Conservation (phyloP, 2,113 vertebrate genomes). For the Microtus oregoni region DNA sequence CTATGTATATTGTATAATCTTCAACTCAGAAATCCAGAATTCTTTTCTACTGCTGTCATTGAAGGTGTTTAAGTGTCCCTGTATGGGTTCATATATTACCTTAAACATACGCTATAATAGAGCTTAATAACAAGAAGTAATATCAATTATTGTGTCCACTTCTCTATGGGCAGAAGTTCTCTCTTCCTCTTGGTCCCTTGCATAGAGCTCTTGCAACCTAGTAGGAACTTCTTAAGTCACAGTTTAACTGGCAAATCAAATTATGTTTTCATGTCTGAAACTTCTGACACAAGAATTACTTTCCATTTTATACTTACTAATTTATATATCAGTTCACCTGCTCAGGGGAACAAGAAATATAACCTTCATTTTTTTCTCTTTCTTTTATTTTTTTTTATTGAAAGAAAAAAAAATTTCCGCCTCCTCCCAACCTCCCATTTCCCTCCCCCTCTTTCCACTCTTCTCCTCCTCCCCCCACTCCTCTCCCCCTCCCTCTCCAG, state of each 20-base stretch:
- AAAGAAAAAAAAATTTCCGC: no score
- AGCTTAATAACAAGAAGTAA: not conserved
- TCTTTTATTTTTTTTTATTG: no score
- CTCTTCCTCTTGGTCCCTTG: not conserved
- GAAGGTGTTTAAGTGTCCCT: not conserved
- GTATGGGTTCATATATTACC: not conserved
- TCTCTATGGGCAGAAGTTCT: not conserved
- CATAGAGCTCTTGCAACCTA: not conserved
- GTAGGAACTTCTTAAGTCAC: not conserved
- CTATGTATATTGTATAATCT: not conserved
- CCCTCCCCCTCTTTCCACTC: no score
- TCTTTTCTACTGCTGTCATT: not conserved
- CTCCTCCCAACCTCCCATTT: no score
- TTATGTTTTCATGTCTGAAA: not conserved
- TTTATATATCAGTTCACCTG: slow-evolving; percentile 35
- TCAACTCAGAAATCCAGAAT: not conserved
- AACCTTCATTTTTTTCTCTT: slow-evolving; percentile 10
- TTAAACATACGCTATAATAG: not conserved
- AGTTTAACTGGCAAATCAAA: slow-evolving; percentile 15
- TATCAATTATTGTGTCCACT: not conserved
- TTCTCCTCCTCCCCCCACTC: no score
- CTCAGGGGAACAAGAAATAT: not conserved
- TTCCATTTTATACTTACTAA: slow-evolving; percentile 22
- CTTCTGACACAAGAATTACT: not conserved
- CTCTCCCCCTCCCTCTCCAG: no score